These are phyloP conservation scores for Shargacucullia verbasci DNA, from an alignment of 2,888 invertebrate genomes.

Conservation along the genomic window DNA sequence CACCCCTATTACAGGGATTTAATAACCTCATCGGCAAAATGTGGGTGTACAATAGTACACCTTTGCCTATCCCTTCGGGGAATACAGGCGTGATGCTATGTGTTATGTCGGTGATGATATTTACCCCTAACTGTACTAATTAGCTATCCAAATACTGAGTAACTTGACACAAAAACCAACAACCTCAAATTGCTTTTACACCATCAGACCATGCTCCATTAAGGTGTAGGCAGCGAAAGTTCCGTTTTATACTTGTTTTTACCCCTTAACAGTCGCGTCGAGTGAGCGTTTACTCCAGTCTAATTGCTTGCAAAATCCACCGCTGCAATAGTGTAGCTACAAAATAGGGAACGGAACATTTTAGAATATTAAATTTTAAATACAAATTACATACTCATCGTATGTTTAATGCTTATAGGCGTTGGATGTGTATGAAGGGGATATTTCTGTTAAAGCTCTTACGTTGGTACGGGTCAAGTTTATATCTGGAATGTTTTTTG, in stretches of 20 bases:
- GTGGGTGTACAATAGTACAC: too few relatives aligned
- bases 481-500: too few relatives aligned
- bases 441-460: slow-evolving; percentile 6
- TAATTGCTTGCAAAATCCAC: slow-evolving; percentile 57
- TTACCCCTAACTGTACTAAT: too few relatives aligned
- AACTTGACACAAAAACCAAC: slow-evolving; percentile 24
- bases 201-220: slow-evolving; percentile 32
- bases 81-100: too few relatives aligned
- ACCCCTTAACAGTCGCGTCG: slow-evolving; percentile 45
- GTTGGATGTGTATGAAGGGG: slow-evolving; percentile 4
- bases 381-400: slow-evolving; percentile 43
- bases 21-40: too few relatives aligned
- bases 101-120: too few relatives aligned
- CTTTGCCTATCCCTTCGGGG: too few relatives aligned
- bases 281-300: slow-evolving; percentile 52
- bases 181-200: slow-evolving; percentile 16
- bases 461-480: background rate
- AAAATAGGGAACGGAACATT: slow-evolving; percentile 24
- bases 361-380: slow-evolving; percentile 41
- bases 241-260: slow-evolving; percentile 46
- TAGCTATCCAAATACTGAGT: too few relatives aligned
- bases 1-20: too few relatives aligned
- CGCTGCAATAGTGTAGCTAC: slow-evolving; percentile 26
- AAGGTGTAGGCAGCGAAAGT: slow-evolving; percentile 42
- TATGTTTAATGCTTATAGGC: slow-evolving; percentile 32